Base-by-base conservation (phyloP, 1,140 invertebrate species). In the Bicyclus anynana region DNA sequence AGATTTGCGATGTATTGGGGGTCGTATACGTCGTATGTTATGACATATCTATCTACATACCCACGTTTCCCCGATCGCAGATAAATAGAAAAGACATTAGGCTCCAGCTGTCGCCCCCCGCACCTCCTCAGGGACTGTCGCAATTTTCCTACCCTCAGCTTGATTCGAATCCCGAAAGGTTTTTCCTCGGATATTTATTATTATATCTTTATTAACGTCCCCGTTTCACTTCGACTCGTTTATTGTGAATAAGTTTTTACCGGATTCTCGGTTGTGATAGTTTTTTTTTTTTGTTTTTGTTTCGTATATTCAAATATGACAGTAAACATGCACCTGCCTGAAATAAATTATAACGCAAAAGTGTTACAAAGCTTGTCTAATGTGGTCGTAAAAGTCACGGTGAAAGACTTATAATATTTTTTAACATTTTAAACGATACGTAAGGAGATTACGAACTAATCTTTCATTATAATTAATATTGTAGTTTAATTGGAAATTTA, bases 191-290 rank as follows among this genome's bases (percentile, higher is more conserved):
- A 82, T 86, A 88, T 88, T 88, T 88, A 88, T 86, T 86, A 84
- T 81, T 81, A 88, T 83, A 83, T 84, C 85, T 81, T 85, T 85
- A 88, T 87, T 86, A 85, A 84, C 81, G 72, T 73, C 62, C 65
- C 48, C 74, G 67, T 77, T 77, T 67, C 67, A 63, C 70, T 69
- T 74, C 71, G 65, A 68, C 59, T 64, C 67, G 74, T 80, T 83
- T 83, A 74, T 76, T 74, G 40, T 44, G 17, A 44, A 44, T 44
- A 44, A 38, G 13, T 17, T 33, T 33, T n/a, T n/a, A 6, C 37
- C 17, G 40, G 40, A 44, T 44, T 44, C 18, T 20, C 20, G 5
- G 40, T 9, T 17, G 10, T 44, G 18, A 38, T 38, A 38, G 13
- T 38, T 38, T 38, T 16, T 38, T 38, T 16, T 38, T 14, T 38